These are phyloP conservation scores for Cirrhinus mrigala DNA, from an alignment of 2,797 vertebrate genomes.

Conservation along the genomic window DNA sequence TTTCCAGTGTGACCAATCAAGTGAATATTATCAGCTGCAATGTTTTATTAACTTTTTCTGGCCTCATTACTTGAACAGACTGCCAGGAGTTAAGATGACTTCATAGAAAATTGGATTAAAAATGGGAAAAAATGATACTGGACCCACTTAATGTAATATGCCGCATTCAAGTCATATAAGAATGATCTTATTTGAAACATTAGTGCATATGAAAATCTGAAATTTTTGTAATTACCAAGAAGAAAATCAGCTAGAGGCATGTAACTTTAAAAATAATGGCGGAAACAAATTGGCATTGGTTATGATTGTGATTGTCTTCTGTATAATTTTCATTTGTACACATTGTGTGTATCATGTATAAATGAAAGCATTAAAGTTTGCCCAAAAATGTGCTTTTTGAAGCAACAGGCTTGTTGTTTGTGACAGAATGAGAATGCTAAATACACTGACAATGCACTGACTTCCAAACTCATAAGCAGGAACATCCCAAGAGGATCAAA, in stretches of 20 bases:
- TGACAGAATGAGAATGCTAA: not conserved
- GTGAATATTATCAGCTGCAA: not conserved
- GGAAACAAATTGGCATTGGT: not conserved
- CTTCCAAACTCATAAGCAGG: not conserved
- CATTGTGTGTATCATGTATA: not conserved
- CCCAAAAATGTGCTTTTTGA: not conserved
- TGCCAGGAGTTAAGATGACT: slow-evolving; percentile 15
- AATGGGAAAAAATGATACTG: not conserved
- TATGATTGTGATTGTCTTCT: not conserved
- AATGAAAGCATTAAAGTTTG: not conserved
- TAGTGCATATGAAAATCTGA: not conserved
- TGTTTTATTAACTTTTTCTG: slow-evolving; percentile 18
- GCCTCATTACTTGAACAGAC: not conserved
- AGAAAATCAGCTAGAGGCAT: not conserved
- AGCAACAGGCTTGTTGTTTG: not conserved
- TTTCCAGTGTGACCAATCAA: slow-evolving; percentile 1
- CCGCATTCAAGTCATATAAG: not conserved
- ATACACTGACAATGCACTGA: not conserved
- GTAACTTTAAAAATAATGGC: not conserved
- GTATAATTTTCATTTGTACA: not conserved
- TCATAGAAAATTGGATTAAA: not conserved
- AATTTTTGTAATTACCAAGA: not conserved
- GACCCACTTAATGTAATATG: not conserved
- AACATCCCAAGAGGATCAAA: not conserved
- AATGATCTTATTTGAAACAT: not conserved